Evolutionary conservation across 2,888 invertebrate species (phyloP).

Genomic region (Drosophila siamana): DNA sequence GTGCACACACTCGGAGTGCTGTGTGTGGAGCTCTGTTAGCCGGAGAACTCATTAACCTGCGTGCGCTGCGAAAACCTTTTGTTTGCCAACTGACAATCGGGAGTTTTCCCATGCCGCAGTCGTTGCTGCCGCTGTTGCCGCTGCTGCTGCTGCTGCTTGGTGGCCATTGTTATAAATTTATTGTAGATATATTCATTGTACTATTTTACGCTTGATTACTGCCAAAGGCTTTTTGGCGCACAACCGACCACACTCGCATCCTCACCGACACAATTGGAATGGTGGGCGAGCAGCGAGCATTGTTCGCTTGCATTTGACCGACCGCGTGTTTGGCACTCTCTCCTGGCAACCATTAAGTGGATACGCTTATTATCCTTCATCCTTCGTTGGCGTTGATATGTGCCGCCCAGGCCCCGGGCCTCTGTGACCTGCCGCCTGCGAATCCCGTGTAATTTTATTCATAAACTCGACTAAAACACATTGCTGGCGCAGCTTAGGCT

Average conservation of each 20-base stretch:
- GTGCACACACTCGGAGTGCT: background rate
- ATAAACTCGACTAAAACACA: conserved; percentile 71
- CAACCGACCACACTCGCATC: conserved; percentile 18
- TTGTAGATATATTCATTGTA: conserved; percentile 82
- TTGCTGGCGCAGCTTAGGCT: conserved; percentile 44
- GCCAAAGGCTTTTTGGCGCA: conserved; percentile 65
- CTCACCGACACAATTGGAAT: background rate
- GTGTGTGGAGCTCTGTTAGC: conserved; percentile 24
- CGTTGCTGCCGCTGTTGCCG: background rate
- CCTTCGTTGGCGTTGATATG: conserved; percentile 74
- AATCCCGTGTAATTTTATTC: conserved; percentile 72
- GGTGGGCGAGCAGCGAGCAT: conserved; percentile 26
- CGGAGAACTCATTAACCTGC: conserved; percentile 73
- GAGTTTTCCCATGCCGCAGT: conserved; percentile 51
- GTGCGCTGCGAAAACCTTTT: conserved; percentile 63
- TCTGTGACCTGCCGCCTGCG: conserved; percentile 16
- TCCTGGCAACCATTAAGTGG: conserved; percentile 80
- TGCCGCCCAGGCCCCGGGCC: conserved; percentile 25
- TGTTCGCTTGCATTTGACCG: conserved; percentile 72
- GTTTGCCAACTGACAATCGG: conserved; percentile 70
- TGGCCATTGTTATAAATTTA: conserved; percentile 79
- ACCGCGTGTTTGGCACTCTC: conserved; percentile 77
- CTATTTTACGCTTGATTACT: conserved; percentile 83
- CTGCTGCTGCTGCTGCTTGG: conserved; percentile 16
- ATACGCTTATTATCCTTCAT: conserved; percentile 80